These are phyloP conservation scores for Euplagia quadripunctaria DNA, from an alignment of 2,888 invertebrate species.

Conservation along the genomic window DNA sequence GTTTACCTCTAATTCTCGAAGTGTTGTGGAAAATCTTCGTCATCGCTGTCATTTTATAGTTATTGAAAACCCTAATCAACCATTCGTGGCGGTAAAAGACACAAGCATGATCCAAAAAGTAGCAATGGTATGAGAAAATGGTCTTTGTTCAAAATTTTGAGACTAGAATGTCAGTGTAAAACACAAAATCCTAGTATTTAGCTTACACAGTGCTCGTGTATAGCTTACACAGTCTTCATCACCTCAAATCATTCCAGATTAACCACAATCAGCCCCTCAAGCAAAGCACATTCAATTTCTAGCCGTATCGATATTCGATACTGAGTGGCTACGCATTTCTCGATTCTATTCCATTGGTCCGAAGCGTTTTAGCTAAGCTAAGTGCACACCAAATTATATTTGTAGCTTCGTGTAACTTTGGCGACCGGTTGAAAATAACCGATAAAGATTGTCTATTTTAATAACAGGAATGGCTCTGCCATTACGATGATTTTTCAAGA, in stretches of 20 bases:
- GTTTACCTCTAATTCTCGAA: no score
- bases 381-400: background rate
- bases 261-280: conserved; percentile 23
- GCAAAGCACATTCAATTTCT: conserved; percentile 39
- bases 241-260: background rate
- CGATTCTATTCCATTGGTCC: conserved; percentile 23
- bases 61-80: no score
- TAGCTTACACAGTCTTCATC: background rate
- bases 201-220: background rate
- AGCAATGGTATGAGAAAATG: no score
- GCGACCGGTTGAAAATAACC: no score
- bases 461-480: no score
- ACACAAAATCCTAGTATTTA: background rate
- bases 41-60: no score
- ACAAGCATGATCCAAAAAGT: no score
- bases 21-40: no score
- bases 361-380: conserved; percentile 39
- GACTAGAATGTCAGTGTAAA: background rate
- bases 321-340: conserved; percentile 37
- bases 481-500: no score
- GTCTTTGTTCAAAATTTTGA: background rate
- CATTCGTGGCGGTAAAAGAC: no score
- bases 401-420: background rate
- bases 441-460: no score
- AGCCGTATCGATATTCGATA: conserved; percentile 44